Percentiles rank a stretch among this genome's conserved stretches.
phyloP scores from a whole-genome alignment of 2,797 vertebrate species.

The Moxostoma hubbsi region DNA sequence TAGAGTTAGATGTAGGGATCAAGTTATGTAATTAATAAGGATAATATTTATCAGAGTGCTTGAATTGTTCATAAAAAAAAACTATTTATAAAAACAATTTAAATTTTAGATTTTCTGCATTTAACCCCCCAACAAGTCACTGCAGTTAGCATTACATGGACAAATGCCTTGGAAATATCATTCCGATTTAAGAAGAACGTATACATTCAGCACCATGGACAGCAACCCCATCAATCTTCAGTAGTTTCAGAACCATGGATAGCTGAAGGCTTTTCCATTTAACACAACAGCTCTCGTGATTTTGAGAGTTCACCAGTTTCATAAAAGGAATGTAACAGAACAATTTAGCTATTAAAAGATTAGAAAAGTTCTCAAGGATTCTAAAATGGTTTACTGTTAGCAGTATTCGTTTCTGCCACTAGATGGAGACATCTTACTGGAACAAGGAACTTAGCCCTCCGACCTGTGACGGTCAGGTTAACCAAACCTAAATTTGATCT shows the following conservation, averaged over 20 bases:
- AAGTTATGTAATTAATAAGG: too few species aligned
- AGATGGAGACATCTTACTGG: slow-evolving; percentile 41
- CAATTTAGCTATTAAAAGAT: neutral
- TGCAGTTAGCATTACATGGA: neutral
- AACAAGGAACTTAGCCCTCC: neutral
- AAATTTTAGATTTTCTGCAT: too few species aligned
- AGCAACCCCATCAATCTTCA: neutral
- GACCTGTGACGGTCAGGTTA: neutral
- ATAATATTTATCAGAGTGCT: too few species aligned
- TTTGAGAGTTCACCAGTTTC: too few species aligned
- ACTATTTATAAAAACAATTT: too few species aligned
- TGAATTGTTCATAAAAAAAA: too few species aligned
- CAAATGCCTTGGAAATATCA: neutral
- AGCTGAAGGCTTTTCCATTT: neutral
- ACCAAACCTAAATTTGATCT: too few species aligned
- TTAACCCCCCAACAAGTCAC: too few species aligned
- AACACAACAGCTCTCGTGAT: neutral
- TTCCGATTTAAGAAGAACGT: too few species aligned
- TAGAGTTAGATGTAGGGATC: too few species aligned
- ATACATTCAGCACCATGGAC: neutral
- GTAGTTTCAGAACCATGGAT: neutral
- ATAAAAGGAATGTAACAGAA: neutral
- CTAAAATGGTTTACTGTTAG: neutral
- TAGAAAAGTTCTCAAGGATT: neutral
- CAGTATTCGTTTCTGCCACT: slow-evolving; percentile 2